These are phyloP conservation scores for Melanotaenia maccullochi DNA, from an alignment of 2,797 vertebrate genomes.

Conservation along the genomic window DNA sequence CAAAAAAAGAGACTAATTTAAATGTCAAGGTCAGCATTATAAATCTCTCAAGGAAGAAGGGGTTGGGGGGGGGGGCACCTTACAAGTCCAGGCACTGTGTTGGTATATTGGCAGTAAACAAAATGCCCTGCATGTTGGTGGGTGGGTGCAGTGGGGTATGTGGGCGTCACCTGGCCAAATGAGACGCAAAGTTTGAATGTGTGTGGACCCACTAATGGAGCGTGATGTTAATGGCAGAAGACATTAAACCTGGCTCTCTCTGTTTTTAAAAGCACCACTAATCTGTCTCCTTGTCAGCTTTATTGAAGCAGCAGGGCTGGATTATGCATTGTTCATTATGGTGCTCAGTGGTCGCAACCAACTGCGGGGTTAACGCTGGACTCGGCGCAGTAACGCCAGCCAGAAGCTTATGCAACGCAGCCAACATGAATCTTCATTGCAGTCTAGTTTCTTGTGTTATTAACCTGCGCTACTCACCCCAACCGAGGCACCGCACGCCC, in stretches of 20 bases:
- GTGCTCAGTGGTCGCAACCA: constrained; percentile 52
- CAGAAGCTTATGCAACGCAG: constrained; percentile 13
- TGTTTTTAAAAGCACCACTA: constrained; percentile 74
- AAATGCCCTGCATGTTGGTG: constrained; percentile 33
- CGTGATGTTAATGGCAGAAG: constrained; percentile 72
- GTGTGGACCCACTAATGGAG: constrained; percentile 70
- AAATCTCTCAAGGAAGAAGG: constrained; percentile 67
- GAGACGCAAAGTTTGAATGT: constrained; percentile 67
- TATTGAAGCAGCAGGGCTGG: constrained; percentile 56
- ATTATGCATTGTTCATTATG: constrained; percentile 62
- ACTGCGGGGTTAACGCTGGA: constrained; percentile 48
- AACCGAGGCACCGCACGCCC: neutral
- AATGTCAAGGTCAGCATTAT: constrained; percentile 79
- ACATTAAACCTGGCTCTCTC: constrained; percentile 74
- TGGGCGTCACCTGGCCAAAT: constrained; percentile 66
- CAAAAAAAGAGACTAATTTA: constrained; percentile 71
- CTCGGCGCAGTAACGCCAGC: constrained; percentile 12
- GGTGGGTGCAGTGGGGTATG: constrained; percentile 5
- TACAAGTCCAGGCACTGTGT: constrained; percentile 39
- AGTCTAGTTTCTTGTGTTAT: constrained; percentile 47
- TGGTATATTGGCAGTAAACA: constrained; percentile 61
- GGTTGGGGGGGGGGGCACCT: constrained; percentile 43
- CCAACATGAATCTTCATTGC: constrained; percentile 42
- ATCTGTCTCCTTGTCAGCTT: constrained; percentile 77
- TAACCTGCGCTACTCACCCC: constrained; percentile 39